Percentiles rank a stretch among this genome's conserved stretches.
These are phyloP conservation scores for Catharus minimus DNA, from an alignment of 2,113 vertebrate species.

Conservation along the genomic window DNA sequence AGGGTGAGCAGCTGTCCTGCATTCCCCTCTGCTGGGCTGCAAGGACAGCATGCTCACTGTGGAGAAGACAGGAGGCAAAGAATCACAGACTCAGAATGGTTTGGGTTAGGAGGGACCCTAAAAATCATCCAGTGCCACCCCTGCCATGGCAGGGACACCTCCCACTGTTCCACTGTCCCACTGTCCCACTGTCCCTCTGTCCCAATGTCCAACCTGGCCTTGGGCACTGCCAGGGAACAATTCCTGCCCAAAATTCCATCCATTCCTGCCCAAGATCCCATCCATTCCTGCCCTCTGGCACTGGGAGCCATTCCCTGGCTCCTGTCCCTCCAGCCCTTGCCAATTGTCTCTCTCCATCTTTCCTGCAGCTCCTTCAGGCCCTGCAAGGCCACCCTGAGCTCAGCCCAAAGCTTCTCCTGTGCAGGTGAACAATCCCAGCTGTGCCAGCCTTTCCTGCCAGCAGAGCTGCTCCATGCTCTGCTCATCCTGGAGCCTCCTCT, in stretches of 20 bases:
- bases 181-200: too few relatives aligned
- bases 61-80: not conserved
- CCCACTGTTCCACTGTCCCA: not conserved
- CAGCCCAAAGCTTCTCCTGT: not conserved
- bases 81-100: not conserved
- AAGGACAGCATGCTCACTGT: not conserved
- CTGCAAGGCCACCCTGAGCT: not conserved
- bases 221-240: not conserved
- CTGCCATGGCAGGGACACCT: not conserved
- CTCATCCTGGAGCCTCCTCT: not conserved
- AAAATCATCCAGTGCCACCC: fast-evolving
- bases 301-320: not conserved
- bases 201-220: not conserved
- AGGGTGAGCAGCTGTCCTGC: not conserved
- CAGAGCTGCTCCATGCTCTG: not conserved
- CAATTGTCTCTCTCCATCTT: too few relatives aligned
- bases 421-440: not conserved
- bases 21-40: not conserved
- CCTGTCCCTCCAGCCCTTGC: not conserved
- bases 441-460: not conserved
- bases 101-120: fast-evolving
- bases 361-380: too few relatives aligned
- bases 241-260: not conserved
- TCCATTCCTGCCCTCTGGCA: not conserved
- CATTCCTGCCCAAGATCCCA: not conserved